phyloP scores from a whole-genome alignment of 1,140 invertebrate species.

The Halictus rubicundus region DNA sequence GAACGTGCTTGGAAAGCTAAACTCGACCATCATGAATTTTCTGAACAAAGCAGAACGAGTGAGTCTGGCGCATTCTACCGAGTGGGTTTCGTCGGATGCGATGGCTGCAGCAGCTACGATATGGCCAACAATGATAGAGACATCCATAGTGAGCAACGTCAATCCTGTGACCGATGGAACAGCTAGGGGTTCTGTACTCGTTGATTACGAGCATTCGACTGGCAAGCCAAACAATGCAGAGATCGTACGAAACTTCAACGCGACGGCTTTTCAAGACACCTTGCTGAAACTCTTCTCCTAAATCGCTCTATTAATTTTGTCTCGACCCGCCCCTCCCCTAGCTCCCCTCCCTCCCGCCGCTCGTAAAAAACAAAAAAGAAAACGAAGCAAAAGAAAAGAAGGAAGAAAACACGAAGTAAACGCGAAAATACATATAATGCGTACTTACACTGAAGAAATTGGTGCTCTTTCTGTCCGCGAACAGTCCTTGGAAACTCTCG shows the following conservation, averaged over 20 bases:
- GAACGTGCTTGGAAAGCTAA: constrained; percentile 70
- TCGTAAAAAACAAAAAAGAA: too few species aligned
- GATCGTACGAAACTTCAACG: constrained; percentile 62
- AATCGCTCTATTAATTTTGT: not conserved
- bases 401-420: too few species aligned
- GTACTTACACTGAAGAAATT: constrained; percentile 94
- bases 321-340: too few species aligned
- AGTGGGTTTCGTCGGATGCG: constrained; percentile 70
- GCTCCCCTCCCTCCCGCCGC: too few species aligned
- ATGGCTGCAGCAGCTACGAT: constrained; percentile 68
- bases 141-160: constrained; percentile 48
- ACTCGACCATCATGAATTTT: constrained; percentile 72
- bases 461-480: constrained; percentile 89
- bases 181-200: constrained; percentile 59
- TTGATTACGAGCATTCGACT: constrained; percentile 61
- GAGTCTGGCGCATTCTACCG: constrained; percentile 22
- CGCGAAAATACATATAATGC: constrained; percentile 19
- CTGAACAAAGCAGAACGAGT: constrained; percentile 78
- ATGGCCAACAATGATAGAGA: constrained; percentile 62
- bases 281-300: constrained; percentile 61
- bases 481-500: constrained; percentile 89
- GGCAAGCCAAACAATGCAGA: constrained; percentile 56
- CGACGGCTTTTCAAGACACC: constrained; percentile 49
- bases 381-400: too few species aligned
- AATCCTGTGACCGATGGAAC: constrained; percentile 53